A percentile compares a stretch with the other conserved stretches of the same genome.
Evolutionary conservation across 2,113 vertebrate genomes (phyloP).

Genomic region (Calyptommatus sinebrachiatus): DNA sequence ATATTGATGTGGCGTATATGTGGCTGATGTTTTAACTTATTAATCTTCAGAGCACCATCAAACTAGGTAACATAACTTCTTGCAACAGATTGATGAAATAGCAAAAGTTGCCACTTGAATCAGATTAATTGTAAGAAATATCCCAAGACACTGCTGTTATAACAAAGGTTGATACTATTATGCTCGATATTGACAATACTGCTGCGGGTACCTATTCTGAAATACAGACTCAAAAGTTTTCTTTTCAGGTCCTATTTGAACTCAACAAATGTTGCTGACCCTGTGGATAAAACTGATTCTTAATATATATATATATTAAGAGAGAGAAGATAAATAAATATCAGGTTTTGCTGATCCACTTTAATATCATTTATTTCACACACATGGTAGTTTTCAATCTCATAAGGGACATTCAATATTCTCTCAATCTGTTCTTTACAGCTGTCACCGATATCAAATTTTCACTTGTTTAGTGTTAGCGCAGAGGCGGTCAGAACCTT

Average conservation of each 20-base stretch:
- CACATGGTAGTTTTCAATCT: background rate
- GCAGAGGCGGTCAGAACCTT: background rate
- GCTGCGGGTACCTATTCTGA: background rate
- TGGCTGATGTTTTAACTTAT: background rate
- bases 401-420: background rate
- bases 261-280: background rate
- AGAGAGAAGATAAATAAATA: fast-evolving
- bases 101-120: background rate
- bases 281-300: no score
- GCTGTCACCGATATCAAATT: background rate
- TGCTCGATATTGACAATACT: background rate
- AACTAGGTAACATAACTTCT: background rate
- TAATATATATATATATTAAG: no score
- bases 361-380: fast-evolving
- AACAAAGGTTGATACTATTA: background rate
- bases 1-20: no score
- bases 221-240: fast-evolving
- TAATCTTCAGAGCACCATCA: background rate
- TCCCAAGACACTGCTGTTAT: background rate
- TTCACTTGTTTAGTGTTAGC: background rate
- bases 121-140: background rate
- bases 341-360: background rate
- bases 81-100: background rate
- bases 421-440: background rate
- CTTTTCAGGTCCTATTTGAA: background rate